Evolutionary conservation across 2,888 invertebrate species (phyloP).

Genomic region (Platyscelio sp.): DNA sequence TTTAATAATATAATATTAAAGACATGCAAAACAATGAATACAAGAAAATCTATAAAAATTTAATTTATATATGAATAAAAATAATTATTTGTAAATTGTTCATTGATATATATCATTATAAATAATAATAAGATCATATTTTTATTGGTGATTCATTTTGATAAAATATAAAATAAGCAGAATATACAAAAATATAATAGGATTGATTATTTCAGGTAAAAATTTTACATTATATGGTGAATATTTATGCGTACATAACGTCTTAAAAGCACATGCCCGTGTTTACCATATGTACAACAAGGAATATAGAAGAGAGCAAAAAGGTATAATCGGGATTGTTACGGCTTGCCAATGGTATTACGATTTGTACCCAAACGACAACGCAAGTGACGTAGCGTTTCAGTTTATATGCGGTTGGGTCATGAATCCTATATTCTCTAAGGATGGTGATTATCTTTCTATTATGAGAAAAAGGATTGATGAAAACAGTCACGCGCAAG

Average conservation of each 20-base stretch:
- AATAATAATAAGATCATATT: no score
- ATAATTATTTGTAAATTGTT: no score
- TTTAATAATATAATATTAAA: no score
- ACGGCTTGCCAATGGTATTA: slow-evolving; percentile 58
- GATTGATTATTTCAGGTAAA: slow-evolving; percentile 17
- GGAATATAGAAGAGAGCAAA: slow-evolving; percentile 86
- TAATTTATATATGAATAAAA: no score
- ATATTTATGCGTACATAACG: slow-evolving; percentile 91
- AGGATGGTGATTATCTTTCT: slow-evolving; percentile 86
- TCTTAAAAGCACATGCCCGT: slow-evolving; percentile 91
- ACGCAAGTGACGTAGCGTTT: slow-evolving; percentile 72
- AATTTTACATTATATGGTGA: slow-evolving; percentile 71
- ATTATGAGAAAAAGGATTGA: slow-evolving; percentile 85
- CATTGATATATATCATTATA: no score
- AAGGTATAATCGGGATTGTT: slow-evolving; percentile 85
- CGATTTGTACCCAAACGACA: slow-evolving; percentile 69
- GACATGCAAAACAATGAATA: no score
- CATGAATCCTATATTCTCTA: slow-evolving; percentile 85
- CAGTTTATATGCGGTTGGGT: slow-evolving; percentile 86
- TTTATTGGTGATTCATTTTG: no score
- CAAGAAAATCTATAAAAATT: no score
- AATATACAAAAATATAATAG: no score
- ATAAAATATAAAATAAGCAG: no score
- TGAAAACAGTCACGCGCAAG: slow-evolving; percentile 84
- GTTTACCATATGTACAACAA: slow-evolving; percentile 89